Percentiles rank a stretch among this genome's conserved stretches.
These are phyloP conservation scores for Chirona hameri DNA, from an alignment of 2,888 invertebrate species.

Conservation along the genomic window DNA sequence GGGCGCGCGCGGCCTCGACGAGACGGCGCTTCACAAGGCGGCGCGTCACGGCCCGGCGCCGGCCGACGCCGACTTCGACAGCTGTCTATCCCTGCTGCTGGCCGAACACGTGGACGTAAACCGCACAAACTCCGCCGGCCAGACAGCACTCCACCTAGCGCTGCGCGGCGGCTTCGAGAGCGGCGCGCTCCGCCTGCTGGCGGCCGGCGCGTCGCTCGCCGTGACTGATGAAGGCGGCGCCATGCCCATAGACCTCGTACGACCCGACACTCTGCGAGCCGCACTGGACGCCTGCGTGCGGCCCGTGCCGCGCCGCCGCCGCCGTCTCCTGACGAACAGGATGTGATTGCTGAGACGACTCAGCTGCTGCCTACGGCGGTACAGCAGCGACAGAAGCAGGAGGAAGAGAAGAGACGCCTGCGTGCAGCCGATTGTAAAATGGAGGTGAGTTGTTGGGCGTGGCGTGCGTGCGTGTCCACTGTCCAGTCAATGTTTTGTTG, in stretches of 20 bases:
- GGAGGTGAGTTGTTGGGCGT: background rate
- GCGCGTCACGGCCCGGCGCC: background rate
- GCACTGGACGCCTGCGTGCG: background rate
- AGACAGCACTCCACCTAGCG: conserved; percentile 5
- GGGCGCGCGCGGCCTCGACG: background rate
- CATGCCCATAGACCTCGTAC: background rate
- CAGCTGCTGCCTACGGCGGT: background rate
- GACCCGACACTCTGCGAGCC: background rate
- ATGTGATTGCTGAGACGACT: no score
- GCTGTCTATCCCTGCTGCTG: background rate
- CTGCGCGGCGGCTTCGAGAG: background rate
- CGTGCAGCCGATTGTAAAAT: background rate
- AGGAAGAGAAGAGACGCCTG: background rate
- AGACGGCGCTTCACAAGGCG: conserved; percentile 5
- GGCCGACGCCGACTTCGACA: background rate
- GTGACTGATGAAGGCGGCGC: background rate
- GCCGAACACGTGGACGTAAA: background rate
- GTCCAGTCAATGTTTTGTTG: no score
- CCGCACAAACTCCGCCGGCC: background rate
- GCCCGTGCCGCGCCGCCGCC: background rate
- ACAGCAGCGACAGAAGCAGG: background rate
- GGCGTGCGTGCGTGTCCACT: no score
- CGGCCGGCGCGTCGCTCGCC: conserved; percentile 11
- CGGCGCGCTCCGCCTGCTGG: conserved; percentile 6
- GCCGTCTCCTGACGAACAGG: background rate